These are phyloP conservation scores for Tapirus terrestris DNA, from an alignment of 2,113 vertebrate genomes.

Conservation along the genomic window DNA sequence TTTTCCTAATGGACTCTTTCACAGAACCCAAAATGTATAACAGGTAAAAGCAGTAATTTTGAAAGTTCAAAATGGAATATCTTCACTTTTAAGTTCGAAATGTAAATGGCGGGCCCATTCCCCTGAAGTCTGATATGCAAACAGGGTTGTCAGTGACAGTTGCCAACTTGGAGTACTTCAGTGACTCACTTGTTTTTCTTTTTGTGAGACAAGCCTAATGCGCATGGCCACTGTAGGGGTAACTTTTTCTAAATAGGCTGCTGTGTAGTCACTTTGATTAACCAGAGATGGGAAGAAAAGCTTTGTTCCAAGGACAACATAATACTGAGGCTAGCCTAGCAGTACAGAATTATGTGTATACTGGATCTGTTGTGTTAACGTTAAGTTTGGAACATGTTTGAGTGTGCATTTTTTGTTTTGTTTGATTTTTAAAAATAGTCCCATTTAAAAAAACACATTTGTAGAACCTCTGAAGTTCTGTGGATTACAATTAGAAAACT, in stretches of 20 bases:
- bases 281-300: neutral
- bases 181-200: neutral
- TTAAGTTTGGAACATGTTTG: neutral
- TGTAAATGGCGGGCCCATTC: neutral
- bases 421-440: neutral
- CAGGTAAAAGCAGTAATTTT: conserved; percentile 18
- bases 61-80: neutral
- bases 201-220: neutral
- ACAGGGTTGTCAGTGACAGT: neutral
- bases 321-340: neutral
- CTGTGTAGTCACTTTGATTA: neutral
- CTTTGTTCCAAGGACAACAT: neutral
- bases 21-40: neutral
- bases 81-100: conserved; percentile 9
- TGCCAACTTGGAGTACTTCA: neutral
- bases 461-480: neutral
- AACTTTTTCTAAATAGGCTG: neutral
- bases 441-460: conserved; percentile 13
- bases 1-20: neutral
- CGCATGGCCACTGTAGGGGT: neutral
- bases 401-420: neutral
- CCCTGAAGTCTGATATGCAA: neutral
- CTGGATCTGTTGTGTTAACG: neutral
- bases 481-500: neutral
- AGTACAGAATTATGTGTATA: neutral